Conservation (phyloP, 2,888 invertebrate genomes). For the Cloeon dipterum region DNA sequence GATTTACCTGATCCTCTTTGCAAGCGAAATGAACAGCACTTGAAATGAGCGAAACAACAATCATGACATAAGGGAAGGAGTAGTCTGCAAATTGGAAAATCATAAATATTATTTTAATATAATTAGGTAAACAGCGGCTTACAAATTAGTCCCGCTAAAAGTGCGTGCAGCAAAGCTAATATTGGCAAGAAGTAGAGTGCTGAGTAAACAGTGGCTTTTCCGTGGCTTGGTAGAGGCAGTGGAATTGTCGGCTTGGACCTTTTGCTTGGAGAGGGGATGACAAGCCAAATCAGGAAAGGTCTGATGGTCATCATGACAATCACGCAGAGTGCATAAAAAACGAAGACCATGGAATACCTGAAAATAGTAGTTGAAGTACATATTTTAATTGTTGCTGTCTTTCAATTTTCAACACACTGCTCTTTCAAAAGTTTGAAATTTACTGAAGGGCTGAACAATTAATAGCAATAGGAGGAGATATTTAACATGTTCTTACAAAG, state of each 20-base stretch:
- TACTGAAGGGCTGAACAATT: too few relatives aligned
- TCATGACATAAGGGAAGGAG: conserved; percentile 78
- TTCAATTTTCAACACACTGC: too few relatives aligned
- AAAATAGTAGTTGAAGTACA: too few relatives aligned
- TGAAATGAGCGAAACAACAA: conserved; percentile 76
- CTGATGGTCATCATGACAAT: conserved; percentile 55
- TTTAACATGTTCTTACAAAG: conserved; percentile 45
- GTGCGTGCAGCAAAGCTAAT: conserved; percentile 61
- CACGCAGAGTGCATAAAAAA: conserved; percentile 69
- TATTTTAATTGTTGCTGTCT: too few relatives aligned
- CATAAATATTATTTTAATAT: not conserved
- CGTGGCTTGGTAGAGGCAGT: conserved; percentile 29
- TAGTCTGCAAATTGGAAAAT: conserved; percentile 40
- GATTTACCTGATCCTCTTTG: conserved; percentile 47
- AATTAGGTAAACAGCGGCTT: conserved; percentile 19
- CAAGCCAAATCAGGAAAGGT: conserved; percentile 44
- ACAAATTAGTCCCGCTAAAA: conserved; percentile 83
- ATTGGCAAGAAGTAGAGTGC: conserved; percentile 87
- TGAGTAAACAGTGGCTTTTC: conserved; percentile 68
- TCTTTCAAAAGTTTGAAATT: too few relatives aligned
- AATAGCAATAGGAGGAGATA: too few relatives aligned
- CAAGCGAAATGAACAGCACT: conserved; percentile 82
- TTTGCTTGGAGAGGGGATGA: conserved; percentile 40
- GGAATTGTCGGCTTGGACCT: conserved; percentile 32
- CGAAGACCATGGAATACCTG: conserved; percentile 79